Percentiles rank a stretch among this genome's conserved stretches.
phyloP scores from a whole-genome alignment of 2,888 invertebrate genomes.

The Idaea dimidiata region DNA sequence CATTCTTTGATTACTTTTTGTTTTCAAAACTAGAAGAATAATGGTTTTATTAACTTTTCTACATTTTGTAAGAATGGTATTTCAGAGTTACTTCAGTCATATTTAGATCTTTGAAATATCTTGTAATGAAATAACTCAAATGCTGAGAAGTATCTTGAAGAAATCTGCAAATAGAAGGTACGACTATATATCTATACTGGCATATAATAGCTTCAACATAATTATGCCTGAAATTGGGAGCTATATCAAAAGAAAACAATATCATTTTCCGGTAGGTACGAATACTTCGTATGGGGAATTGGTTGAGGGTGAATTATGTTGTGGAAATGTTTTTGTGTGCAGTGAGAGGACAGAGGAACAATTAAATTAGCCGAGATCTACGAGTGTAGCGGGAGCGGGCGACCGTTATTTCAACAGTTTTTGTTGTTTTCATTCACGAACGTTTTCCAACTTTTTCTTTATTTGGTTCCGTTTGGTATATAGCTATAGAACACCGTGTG shows the following conservation, averaged over 20 bases:
- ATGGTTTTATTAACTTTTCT: neutral
- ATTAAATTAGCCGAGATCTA: slow-evolving; percentile 40
- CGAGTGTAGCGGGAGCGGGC: slow-evolving; percentile 19
- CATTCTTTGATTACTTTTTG: neutral
- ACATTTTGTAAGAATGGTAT: neutral
- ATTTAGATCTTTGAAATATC: neutral
- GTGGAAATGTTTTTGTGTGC: slow-evolving; percentile 33
- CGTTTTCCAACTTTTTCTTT: slow-evolving; percentile 16
- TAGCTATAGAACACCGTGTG: neutral
- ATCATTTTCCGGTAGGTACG: neutral
- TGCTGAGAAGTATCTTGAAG: neutral
- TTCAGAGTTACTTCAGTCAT: neutral
- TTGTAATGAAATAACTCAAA: neutral
- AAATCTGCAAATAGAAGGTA: too few relatives aligned
- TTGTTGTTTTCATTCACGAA: slow-evolving; percentile 22
- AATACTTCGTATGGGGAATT: slow-evolving; percentile 21
- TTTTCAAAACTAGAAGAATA: neutral
- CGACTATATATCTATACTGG: too few relatives aligned
- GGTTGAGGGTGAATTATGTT: slow-evolving; percentile 31
- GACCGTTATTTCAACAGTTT: slow-evolving; percentile 24
- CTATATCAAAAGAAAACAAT: neutral
- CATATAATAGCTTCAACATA: neutral
- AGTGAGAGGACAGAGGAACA: slow-evolving; percentile 34
- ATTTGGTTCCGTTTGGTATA: neutral
- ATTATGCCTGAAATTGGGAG: neutral